phyloP scores from a whole-genome alignment of 2,888 invertebrate species.

The Azorinus chamasolen region DNA sequence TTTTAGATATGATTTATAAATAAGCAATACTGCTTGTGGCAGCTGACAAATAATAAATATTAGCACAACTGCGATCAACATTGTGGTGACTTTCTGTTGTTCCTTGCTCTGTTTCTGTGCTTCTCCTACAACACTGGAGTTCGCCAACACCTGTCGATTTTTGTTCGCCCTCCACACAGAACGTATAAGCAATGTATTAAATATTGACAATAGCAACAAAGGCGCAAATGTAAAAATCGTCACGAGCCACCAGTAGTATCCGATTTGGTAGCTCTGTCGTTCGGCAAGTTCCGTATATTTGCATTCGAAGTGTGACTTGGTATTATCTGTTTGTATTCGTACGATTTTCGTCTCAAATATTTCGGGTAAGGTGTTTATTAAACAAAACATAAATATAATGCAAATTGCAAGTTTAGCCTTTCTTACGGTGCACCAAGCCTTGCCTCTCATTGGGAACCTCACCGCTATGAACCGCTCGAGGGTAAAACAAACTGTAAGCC shows the following conservation, averaged over 20 bases:
- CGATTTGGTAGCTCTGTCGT: conserved; percentile 88
- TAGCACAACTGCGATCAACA: conserved; percentile 92
- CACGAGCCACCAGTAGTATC: conserved; percentile 89
- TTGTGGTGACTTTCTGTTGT: conserved; percentile 90
- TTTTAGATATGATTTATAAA: conserved; percentile 86
- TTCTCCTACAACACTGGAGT: conserved; percentile 83
- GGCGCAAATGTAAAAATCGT: conserved; percentile 88
- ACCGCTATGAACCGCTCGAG: conserved; percentile 92
- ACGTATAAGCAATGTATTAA: conserved; percentile 91
- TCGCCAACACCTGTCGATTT: conserved; percentile 72
- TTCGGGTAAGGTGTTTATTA: conserved; percentile 89
- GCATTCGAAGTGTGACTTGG: conserved; percentile 55
- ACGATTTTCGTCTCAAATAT: conserved; percentile 89
- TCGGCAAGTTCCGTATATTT: conserved; percentile 87
- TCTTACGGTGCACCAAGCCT: conserved; percentile 89
- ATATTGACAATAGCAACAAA: conserved; percentile 90
- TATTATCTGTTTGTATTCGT: not conserved
- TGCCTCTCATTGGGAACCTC: conserved; percentile 91
- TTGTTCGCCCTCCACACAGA: conserved; percentile 86
- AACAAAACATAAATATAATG: conserved; percentile 89
- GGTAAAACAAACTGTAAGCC: conserved; percentile 92
- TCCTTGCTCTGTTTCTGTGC: conserved; percentile 69
- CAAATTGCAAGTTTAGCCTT: conserved; percentile 90
- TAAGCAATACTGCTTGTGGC: conserved; percentile 89
- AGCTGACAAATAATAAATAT: conserved; percentile 92